Percentiles rank a stretch among this genome's conserved stretches.
phyloP scores from a whole-genome alignment of 2,888 invertebrate genomes.

The Dolomedes plantarius region DNA sequence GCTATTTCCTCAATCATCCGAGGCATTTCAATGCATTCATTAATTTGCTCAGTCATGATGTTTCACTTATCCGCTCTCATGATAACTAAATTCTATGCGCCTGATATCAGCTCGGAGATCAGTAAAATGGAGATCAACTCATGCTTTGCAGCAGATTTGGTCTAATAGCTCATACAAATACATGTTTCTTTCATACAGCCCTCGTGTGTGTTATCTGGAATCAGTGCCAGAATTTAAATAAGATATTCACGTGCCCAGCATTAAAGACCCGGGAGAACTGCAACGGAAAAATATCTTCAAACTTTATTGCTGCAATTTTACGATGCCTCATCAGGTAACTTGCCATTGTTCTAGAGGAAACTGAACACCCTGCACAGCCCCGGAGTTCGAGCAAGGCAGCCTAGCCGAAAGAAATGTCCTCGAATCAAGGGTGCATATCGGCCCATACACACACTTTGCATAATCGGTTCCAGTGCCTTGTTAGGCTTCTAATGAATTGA shows the following conservation, averaged over 20 bases:
- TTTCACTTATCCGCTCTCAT: too few species aligned
- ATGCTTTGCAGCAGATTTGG: too few species aligned
- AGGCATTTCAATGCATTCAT: too few species aligned
- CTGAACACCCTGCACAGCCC: neutral
- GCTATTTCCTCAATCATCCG: too few species aligned
- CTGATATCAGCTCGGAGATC: too few species aligned
- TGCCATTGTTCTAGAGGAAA: neutral
- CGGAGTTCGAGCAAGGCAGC: neutral
- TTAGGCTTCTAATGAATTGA: neutral
- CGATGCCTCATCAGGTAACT: neutral
- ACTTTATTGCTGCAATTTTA: neutral
- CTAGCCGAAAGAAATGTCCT: conserved; percentile 7
- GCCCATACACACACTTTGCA: neutral
- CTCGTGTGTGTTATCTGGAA: neutral
- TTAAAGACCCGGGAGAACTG: neutral
- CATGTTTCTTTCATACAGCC: too few species aligned
- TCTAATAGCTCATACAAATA: too few species aligned
- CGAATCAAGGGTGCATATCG: conserved; percentile 12
- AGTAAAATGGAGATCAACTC: neutral
- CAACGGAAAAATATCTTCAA: neutral
- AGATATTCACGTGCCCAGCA: neutral
- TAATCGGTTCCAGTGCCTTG: conserved; percentile 1
- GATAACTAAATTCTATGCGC: too few species aligned
- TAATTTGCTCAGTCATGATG: too few species aligned
- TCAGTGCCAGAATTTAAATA: neutral